Evolutionary conservation across 2,113 vertebrate species (phyloP).

Genomic region (Bostrychus sinensis): DNA sequence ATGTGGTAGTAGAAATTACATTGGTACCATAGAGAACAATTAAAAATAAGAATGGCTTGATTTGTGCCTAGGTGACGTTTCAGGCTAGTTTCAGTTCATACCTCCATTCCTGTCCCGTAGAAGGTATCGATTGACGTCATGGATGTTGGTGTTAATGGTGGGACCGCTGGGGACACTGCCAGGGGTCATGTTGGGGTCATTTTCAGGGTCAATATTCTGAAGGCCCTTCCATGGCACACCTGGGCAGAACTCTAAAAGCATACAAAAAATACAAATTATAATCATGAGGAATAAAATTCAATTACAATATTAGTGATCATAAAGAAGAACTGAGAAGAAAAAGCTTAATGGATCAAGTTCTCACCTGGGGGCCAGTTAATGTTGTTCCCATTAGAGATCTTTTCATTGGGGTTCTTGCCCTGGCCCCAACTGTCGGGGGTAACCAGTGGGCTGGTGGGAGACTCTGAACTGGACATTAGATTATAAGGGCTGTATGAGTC

Average conservation of each 20-base stretch:
- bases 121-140: constrained; percentile 98
- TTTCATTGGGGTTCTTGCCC: constrained; percentile 93
- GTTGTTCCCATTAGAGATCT: constrained; percentile 95
- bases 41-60: not conserved
- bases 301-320: not conserved
- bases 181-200: constrained; percentile 97
- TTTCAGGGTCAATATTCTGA: constrained; percentile 98
- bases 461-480: constrained; percentile 91
- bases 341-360: not conserved
- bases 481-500: constrained; percentile 95
- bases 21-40: constrained; percentile 14
- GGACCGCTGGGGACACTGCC: constrained; percentile 97
- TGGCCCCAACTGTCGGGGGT: constrained; percentile 96
- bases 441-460: constrained; percentile 90
- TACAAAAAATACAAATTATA: not conserved
- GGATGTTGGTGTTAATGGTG: constrained; percentile 97
- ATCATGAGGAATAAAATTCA: not conserved
- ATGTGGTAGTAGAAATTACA: not conserved
- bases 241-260: constrained; percentile 92
- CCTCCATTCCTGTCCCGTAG: constrained; percentile 93
- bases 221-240: constrained; percentile 99
- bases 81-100: constrained; percentile 49
- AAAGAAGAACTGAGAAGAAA: not conserved
- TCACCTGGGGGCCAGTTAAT: constrained; percentile 98
- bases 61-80: not conserved